A percentile compares a stretch with the other conserved stretches of the same genome.
Conservation (phyloP, 1,140 invertebrate genomes). For the Stegodyphus dumicola region DNA sequence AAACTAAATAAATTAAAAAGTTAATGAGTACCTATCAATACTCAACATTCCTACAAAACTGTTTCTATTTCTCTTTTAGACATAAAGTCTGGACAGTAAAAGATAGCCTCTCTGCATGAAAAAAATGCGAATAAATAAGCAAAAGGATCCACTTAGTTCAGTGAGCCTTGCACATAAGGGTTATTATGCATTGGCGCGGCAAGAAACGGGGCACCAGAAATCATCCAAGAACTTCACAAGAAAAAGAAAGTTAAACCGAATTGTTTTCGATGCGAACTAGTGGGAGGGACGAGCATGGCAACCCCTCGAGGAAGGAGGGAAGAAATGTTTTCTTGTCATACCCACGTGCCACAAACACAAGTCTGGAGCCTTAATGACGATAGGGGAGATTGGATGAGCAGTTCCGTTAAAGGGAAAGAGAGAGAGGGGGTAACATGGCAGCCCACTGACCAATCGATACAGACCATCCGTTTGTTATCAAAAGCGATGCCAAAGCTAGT, state of each 20-base stretch:
- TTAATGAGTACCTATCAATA: too few species aligned
- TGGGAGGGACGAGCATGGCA: background rate
- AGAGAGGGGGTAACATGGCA: too few species aligned
- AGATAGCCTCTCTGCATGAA: too few species aligned
- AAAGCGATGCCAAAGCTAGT: background rate
- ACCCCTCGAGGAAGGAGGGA: background rate
- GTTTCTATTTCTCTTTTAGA: too few species aligned
- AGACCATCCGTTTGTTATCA: background rate
- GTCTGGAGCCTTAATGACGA: background rate
- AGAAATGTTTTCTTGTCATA: conserved; percentile 1
- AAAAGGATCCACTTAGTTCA: too few species aligned
- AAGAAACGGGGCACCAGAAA: background rate
- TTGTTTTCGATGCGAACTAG: conserved; percentile 31
- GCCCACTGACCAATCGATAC: background rate
- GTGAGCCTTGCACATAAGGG: background rate
- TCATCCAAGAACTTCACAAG: background rate
- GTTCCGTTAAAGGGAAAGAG: background rate
- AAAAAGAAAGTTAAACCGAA: conserved; percentile 11
- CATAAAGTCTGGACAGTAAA: too few species aligned
- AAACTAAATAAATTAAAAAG: too few species aligned
- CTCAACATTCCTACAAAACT: too few species aligned
- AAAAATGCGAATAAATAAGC: too few species aligned
- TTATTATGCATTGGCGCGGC: conserved; percentile 28
- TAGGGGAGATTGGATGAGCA: background rate
- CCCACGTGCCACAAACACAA: background rate